Base-by-base conservation (phyloP, 2,888 invertebrate species). In the Cantharis nigra region DNA sequence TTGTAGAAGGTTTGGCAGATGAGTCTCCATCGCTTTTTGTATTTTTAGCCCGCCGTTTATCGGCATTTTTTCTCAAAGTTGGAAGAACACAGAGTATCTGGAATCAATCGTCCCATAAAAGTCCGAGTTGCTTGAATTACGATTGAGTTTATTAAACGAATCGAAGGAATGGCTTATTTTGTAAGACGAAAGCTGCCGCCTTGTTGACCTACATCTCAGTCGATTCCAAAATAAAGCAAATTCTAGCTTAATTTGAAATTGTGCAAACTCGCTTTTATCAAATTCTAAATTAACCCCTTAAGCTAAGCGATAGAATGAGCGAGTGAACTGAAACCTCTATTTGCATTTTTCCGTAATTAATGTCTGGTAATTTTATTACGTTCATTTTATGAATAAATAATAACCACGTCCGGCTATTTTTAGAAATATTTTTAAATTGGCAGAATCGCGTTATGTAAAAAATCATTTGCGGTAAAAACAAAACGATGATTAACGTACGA, bases 331-430 rank as follows among this genome's bases (percentile, higher is more conserved):
- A n/a, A 67, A 67, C 65, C 65, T 67, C 65, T 26, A 67, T 67
- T 67, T 67, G 65, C 65, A 67, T 67, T 67, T 67, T 67, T n/a
- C 23, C n/a, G 26, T 23, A 67, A 67, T 67, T 67, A 67, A 23
- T 67, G 65, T 26, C 65, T 13, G 26, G 65, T 67, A 67, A 67
- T 23, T 67, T 67, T 67, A 26, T 26, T 67, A 67, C 11, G 13
- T 67, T 67, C 65, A 13, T 9, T 20, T 67, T 67, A 49, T 49
- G 49, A 49, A 49, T 49, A 49, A 49, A 49, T 49, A 49, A n/a
- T 49, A 49, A 49, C 49, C 5, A n/a, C n/a, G 49, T n/a, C 7
- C 7, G 7, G 49, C n/a, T 49, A 49, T 49, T 49, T 49, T 49
- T 49, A 49, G 49, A n/a, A n/a, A 49, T 49, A 49, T n/a, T 49